Base-by-base conservation (phyloP, 1,140 invertebrate genomes). In the Diorhabda sublineata region DNA sequence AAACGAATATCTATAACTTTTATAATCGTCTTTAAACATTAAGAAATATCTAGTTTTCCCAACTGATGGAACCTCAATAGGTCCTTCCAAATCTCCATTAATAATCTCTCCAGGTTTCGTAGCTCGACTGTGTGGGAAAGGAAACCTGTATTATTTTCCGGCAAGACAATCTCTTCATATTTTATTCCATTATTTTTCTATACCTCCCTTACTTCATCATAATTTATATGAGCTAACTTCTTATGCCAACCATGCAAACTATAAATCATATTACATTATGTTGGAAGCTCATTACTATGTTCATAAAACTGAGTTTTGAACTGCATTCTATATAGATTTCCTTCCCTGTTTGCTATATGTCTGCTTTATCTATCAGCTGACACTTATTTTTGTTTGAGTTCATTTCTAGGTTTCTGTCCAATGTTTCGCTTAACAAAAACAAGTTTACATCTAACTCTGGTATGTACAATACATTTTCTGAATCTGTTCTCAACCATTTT, bases 31-130 rank as follows among this genome's bases (percentile, higher is more conserved):
- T 60, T 79, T 76, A 8, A 76, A 72, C 4, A 78, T 58, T 6
- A 82, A 56, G 70, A 81, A 82, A 71, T 82, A 81, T 8, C 71
- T 68, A 26, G 76, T 44, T n/a, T 74, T 73, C 5, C 76, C 76
- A 57, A 79, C 42, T n/a, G 79, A 80, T 57, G 6, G 44, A 3
- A 6, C 60, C 41, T 74, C 68, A 76, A 80, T 80, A 26, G 77
- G 76, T 9, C 78, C 78, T 67, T 76, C 77, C 6, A 81, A 52
- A 71, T 81, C 80, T 26, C 63, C 65, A 64, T 80, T 75, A n/a
- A 81, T 67, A 42, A 76, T 5, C 58, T 69, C 58, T 42, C 45
- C n/a, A 3, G 44, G 41, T 65, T 57, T 42, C n/a, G 63, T 7
- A 2, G n/a, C 61, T 61, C 58, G 44, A 7, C 47, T 41, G 8